Evolutionary conservation across 1,140 invertebrate genomes (phyloP), one percentile per base, ranked within the genome.

Genomic region (Saxidomus purpurata): DNA sequence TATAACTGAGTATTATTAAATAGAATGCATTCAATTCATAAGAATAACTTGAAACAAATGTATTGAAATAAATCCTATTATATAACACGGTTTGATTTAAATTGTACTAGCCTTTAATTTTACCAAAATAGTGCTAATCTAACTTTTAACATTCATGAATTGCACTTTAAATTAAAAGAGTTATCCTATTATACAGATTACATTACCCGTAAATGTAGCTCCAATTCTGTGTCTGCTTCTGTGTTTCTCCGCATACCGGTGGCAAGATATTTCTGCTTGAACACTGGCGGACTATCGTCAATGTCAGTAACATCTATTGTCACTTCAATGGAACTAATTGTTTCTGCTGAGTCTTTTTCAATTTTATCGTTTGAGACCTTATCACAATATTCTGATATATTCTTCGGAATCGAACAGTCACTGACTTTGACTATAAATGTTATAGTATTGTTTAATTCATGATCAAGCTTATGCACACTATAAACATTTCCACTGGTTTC

Each of bases 161-260:
- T n/a, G n/a, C n/a, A n/a, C n/a, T n/a, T n/a, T n/a, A n/a, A n/a
- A n/a, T n/a, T n/a, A n/a, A n/a, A n/a, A n/a, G n/a, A n/a, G n/a
- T n/a, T n/a, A n/a, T n/a, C n/a, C n/a, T n/a, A n/a, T n/a, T n/a
- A n/a, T n/a, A n/a, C n/a, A n/a, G n/a, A n/a, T n/a, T n/a, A n/a
- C n/a, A n/a, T n/a, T 79, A 79, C 76, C 47, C 49, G 31, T 36
- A 79, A 52, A 55, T 52, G 8, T 17, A 79, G 40, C 17, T 49
- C 17, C 9, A 79, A 25, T 17, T 52, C 76, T 34, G 47, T 79
- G n/a, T 36, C 76, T 17, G 76, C 34, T 22, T 79, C 76, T 1
- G 76, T 79, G 47, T 79, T 79, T 55, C 76, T 52, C 15, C 76
- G 3, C 76, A 79, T 79, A 0, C 76, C 76, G 36, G 76, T 79